A percentile compares a stretch with the other conserved stretches of the same genome.
Evolutionary conservation across 2,113 vertebrate genomes (phyloP).

Genomic region (Thalassarche chlororhynchos): DNA sequence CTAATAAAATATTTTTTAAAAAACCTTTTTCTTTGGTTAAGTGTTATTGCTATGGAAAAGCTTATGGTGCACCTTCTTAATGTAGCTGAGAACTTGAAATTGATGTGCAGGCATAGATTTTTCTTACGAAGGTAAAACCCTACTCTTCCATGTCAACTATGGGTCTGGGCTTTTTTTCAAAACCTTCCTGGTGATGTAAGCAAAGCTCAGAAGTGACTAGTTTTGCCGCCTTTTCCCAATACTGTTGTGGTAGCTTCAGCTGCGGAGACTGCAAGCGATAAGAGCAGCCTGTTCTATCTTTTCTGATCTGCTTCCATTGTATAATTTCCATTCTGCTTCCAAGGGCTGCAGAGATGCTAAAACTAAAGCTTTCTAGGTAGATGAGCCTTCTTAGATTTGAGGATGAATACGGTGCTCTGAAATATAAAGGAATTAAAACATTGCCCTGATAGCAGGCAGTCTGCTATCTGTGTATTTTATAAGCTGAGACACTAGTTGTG

Average conservation of each 20-base stretch:
- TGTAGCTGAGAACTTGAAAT: not conserved
- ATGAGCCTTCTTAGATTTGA: not conserved
- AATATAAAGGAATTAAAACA: not conserved
- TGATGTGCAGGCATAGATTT: not conserved
- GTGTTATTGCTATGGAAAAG: not conserved
- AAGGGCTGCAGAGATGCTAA: not conserved
- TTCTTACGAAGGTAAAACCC: not conserved
- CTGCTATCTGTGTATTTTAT: not conserved
- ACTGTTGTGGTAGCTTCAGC: not conserved
- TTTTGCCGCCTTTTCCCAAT: not conserved
- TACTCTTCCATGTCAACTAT: not conserved
- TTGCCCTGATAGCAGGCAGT: not conserved
- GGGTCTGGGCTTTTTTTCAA: not conserved
- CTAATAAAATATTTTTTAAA: conserved; percentile 45
- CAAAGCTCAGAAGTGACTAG: not conserved
- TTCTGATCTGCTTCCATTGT: not conserved
- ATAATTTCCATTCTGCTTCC: not conserved
- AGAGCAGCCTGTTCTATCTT: not conserved
- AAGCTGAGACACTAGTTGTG: not conserved
- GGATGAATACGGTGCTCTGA: not conserved
- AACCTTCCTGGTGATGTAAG: not conserved
- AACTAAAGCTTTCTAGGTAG: not conserved
- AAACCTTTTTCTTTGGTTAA: not conserved
- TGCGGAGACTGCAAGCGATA: not conserved
- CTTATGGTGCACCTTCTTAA: not conserved